phyloP scores from a whole-genome alignment of 2,113 vertebrate species.

The Sigmodon hispidus region DNA sequence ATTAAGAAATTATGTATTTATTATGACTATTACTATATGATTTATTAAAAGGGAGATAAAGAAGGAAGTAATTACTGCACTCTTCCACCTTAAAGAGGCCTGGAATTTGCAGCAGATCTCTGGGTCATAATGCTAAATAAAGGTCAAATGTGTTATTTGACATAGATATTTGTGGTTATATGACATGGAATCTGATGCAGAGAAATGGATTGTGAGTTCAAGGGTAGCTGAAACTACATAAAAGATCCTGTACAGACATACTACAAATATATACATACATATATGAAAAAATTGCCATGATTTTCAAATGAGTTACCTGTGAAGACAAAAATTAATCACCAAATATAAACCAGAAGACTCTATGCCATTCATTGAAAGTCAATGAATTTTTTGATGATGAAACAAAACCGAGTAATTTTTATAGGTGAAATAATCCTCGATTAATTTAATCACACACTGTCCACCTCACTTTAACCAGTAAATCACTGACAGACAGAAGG shows the following conservation, averaged over 20 bases:
- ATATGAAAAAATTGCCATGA: background rate
- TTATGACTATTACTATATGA: background rate
- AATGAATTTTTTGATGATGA: background rate
- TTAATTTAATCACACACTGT: background rate
- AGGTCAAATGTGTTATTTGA: background rate
- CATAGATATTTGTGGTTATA: background rate
- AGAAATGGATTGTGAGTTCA: background rate
- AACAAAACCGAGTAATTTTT: background rate
- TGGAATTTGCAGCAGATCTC: background rate
- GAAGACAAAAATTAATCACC: background rate
- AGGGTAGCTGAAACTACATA: background rate
- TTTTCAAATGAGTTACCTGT: background rate
- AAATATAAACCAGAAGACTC: background rate
- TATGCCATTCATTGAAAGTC: background rate
- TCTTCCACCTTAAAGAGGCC: background rate
- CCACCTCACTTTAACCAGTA: background rate
- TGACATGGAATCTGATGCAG: background rate
- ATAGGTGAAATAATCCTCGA: background rate
- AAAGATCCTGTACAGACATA: background rate
- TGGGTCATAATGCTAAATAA: too few relatives aligned
- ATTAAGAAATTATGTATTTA: background rate
- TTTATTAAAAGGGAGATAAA: background rate
- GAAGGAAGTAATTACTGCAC: rapidly evolving
- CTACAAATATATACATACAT: background rate
- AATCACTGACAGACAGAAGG: background rate